phyloP scores from a whole-genome alignment of 2,113 vertebrate species.

The Gnathochromis pfefferi region DNA sequence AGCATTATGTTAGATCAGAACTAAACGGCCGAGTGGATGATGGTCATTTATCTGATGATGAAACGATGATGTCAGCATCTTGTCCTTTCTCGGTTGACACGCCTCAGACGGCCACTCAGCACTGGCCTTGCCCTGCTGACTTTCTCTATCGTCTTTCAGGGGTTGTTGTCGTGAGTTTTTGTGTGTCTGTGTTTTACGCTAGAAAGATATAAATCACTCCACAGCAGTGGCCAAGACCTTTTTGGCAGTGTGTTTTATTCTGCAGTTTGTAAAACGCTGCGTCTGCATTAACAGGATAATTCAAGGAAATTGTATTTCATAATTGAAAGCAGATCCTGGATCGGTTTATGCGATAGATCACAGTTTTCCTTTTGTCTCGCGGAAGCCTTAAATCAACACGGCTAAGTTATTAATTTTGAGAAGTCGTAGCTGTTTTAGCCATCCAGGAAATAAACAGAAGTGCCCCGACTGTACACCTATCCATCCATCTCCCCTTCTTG shows the following conservation, averaged over 20 bases:
- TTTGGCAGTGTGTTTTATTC: neutral
- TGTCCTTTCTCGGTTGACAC: constrained; percentile 3
- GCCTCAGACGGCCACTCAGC: neutral
- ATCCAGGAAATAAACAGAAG: neutral
- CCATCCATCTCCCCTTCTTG: neutral
- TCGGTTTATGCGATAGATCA: neutral
- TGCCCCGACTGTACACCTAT: neutral
- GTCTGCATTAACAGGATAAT: constrained; percentile 1
- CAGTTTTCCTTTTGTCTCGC: neutral
- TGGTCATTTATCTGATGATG: constrained; percentile 9
- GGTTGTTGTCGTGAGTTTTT: neutral
- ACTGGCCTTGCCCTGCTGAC: neutral
- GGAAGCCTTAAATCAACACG: neutral
- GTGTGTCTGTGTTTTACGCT: neutral
- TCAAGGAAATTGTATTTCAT: neutral
- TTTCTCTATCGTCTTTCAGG: neutral
- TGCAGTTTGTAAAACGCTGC: neutral
- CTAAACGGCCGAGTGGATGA: neutral
- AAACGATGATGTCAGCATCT: constrained; percentile 35
- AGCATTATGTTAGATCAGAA: neutral
- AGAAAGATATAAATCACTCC: constrained; percentile 12
- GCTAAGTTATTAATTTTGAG: neutral
- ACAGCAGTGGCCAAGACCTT: neutral
- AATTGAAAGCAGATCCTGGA: constrained; percentile 1
- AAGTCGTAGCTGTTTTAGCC: neutral